Evolutionary conservation across 2,113 vertebrate species (phyloP), one percentile per base, ranked within the genome.

Genomic region (Pseudolaguvia tuberculata): DNA sequence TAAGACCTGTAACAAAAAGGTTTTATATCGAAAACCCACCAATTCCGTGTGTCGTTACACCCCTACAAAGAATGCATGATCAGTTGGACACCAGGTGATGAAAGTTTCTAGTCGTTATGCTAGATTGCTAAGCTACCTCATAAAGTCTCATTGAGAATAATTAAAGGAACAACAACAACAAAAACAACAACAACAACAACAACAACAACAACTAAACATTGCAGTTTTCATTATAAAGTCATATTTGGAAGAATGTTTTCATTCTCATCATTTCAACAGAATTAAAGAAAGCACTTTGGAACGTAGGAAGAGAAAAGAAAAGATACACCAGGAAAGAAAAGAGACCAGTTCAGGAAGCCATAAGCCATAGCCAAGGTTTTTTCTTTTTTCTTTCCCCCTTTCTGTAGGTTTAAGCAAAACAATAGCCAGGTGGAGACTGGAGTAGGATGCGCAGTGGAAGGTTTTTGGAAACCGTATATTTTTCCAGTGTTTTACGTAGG

Each of bases 391-490:
- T 3, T 5, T 17, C 8, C 6, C 17, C 17, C 48, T 50, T 48
- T n/a, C 23, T 45, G 10, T 70, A 11, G 31, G 27, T 59, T 21
- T 69, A 81, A 84, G 83, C 69, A 80, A 59, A 35, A 75, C 65
- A 75, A 84, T 84, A 39, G 68, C 69, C 70, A 77, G 76, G 83
- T 87, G 84, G 79, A 83, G 42, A 80, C 82, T 63, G 23, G 21
- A 71, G 48, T 45, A 47, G 23, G 17, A 71, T 47, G 23, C 10
- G 35, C 45, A 52, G 23, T 12, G 39, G 55, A 51, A 57, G 18
- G 56, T 45, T 84, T 73, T 72, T 83, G 79, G 77, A 84, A 86
- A 84, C 83, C 84, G 23, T 86, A 84, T 78, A 72, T 78, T 52
- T 78, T 66, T 25, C 29, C 51, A 78, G 77, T 84, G 81, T 70